A percentile compares a stretch with the other conserved stretches of the same genome.
phyloP scores from a whole-genome alignment of 2,888 invertebrate genomes.

The Lottia scabra region DNA sequence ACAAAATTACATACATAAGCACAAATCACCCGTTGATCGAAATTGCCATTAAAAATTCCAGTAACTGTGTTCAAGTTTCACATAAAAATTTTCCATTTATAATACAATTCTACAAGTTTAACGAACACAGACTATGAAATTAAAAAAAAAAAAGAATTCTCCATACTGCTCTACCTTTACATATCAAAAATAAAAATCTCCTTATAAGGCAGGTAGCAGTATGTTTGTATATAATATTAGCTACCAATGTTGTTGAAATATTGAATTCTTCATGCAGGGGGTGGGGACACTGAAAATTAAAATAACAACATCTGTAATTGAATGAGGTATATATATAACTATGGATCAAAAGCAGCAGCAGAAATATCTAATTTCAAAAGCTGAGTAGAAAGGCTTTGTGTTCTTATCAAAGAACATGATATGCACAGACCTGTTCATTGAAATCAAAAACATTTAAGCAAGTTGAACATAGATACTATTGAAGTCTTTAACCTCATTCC shows the following conservation, averaged over 20 bases:
- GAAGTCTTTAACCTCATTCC: too few species aligned
- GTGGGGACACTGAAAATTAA: too few species aligned
- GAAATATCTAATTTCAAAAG: too few species aligned
- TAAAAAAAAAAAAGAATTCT: not conserved
- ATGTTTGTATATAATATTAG: not conserved
- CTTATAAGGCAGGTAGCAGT: not conserved
- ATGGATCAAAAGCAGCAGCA: too few species aligned
- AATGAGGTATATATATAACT: too few species aligned
- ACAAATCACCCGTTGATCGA: slow-evolving; percentile 5
- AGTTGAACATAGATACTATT: too few species aligned
- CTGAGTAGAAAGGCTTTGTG: too few species aligned
- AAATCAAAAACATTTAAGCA: too few species aligned
- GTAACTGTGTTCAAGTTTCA: not conserved
- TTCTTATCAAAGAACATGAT: too few species aligned
- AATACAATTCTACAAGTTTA: not conserved
- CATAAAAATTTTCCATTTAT: not conserved
- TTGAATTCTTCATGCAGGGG: not conserved
- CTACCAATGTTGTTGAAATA: slow-evolving; percentile 5
- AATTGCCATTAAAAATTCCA: slow-evolving; percentile 3
- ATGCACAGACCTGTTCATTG: too few species aligned
- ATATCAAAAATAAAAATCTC: slow-evolving; percentile 6
- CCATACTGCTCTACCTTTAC: slow-evolving; percentile 4
- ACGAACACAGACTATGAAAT: slow-evolving; percentile 1
- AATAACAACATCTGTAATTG: too few species aligned
- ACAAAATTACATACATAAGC: not conserved